A percentile compares a stretch with the other conserved stretches of the same genome.
phyloP scores from a whole-genome alignment of 1,140 invertebrate genomes.

The Kradibia gibbosae region DNA sequence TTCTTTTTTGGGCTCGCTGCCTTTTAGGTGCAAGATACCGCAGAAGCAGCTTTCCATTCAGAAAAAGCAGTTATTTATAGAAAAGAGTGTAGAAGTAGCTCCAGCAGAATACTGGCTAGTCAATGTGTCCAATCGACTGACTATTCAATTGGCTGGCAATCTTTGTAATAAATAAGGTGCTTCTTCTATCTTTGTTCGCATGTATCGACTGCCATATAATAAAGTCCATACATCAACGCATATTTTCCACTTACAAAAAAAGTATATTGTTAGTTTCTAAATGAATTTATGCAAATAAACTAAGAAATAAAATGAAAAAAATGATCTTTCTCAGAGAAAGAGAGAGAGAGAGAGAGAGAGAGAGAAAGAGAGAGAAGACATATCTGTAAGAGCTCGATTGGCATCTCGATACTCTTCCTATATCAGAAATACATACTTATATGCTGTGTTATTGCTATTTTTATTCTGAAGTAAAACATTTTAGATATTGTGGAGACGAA shows the following conservation, averaged over 20 bases:
- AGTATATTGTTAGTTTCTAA: neutral
- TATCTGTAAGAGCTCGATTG: neutral
- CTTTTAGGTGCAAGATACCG: neutral
- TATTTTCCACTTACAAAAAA: neutral
- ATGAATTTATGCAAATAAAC: neutral
- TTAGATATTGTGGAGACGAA: neutral
- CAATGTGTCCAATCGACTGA: constrained; percentile 18
- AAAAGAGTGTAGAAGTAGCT: constrained; percentile 5
- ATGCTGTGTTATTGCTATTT: constrained; percentile 22
- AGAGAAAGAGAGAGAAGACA: neutral
- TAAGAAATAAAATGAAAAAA: no score
- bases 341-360: neutral
- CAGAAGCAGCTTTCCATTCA: neutral
- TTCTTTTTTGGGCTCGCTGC: neutral
- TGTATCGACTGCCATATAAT: neutral
- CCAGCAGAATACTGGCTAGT: neutral
- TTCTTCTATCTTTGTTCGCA: neutral
- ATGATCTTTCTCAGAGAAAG: no score
- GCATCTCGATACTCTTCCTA: constrained; percentile 22
- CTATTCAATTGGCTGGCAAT: constrained; percentile 36
- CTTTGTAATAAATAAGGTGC: constrained; percentile 23
- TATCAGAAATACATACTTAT: neutral
- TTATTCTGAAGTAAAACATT: constrained; percentile 10
- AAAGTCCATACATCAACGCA: neutral
- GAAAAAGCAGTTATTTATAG: neutral